Percentiles rank a stretch among this genome's conserved stretches.
Conservation (phyloP, 2,888 invertebrate species). For the Chrysomela aeneicollis region DNA sequence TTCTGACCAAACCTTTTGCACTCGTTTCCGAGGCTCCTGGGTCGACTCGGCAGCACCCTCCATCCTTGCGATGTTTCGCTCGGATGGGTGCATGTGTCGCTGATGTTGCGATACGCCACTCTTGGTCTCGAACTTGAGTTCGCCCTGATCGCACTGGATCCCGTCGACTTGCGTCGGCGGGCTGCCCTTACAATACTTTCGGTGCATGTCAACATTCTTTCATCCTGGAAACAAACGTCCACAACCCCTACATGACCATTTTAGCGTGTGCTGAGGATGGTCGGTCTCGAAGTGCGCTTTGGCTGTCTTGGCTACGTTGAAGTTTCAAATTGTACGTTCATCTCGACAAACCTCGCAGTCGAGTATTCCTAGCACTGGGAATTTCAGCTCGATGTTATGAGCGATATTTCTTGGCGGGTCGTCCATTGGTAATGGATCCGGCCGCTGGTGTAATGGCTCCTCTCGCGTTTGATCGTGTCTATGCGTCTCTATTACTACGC, state of each 20-base stretch:
- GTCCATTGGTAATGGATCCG: neutral
- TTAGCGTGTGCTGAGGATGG: neutral
- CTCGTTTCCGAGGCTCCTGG: neutral
- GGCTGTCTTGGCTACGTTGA: neutral
- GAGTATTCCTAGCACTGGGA: neutral
- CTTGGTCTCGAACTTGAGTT: neutral
- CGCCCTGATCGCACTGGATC: neutral
- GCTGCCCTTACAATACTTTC: neutral
- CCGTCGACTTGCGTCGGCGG: neutral
- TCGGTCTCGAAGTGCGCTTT: neutral
- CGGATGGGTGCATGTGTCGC: neutral
- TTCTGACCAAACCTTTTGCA: neutral
- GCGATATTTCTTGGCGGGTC: neutral
- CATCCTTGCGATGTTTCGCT: neutral
- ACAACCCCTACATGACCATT: neutral
- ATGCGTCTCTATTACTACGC: neutral
- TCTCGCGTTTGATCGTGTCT: too few species aligned
- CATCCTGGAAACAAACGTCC: neutral
- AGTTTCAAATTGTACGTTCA: neutral
- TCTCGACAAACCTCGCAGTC: neutral
- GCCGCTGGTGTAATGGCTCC: neutral
- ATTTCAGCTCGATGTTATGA: neutral
- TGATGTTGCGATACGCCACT: conserved; percentile 6
- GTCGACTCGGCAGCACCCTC: neutral
- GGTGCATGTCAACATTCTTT: neutral